Evolutionary conservation across 2,797 vertebrate genomes (phyloP).

Genomic region (Brachyalestes nurse): DNA sequence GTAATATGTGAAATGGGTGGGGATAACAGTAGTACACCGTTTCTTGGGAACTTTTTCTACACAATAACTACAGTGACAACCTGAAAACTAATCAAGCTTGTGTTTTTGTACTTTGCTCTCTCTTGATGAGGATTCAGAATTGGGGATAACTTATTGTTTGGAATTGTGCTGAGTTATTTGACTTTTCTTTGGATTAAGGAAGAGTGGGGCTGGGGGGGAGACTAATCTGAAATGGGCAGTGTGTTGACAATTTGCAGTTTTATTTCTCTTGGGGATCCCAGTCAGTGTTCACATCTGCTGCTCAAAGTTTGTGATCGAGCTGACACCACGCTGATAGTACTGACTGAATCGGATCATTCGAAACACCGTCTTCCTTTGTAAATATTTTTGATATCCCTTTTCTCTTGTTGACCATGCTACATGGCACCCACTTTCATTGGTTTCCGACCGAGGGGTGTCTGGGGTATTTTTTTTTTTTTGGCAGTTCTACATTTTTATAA

Average conservation of each 20-base stretch:
- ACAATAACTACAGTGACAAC: conserved; percentile 57
- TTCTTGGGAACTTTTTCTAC: conserved; percentile 57
- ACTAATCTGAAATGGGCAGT: conserved; percentile 12
- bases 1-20: conserved; percentile 54
- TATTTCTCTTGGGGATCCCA: conserved; percentile 28
- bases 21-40: conserved; percentile 48
- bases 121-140: conserved; percentile 49
- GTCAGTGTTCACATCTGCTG: conserved; percentile 47
- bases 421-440: conserved; percentile 46
- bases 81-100: conserved; percentile 49
- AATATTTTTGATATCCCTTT: conserved; percentile 63
- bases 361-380: conserved; percentile 65
- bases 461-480: conserved; percentile 35
- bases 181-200: conserved; percentile 42
- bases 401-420: conserved; percentile 57
- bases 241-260: conserved; percentile 51
- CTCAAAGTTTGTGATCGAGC: conserved; percentile 48
- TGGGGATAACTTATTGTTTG: conserved; percentile 48
- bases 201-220: background rate
- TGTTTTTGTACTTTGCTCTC: conserved; percentile 55
- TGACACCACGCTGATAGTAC: conserved; percentile 43
- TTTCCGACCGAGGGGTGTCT: conserved; percentile 53
- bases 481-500: conserved; percentile 61
- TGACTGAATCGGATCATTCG: conserved; percentile 53
- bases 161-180: conserved; percentile 44